Base-by-base conservation (phyloP, 2,797 vertebrate species). In the Triplophysa bombifrons region DNA sequence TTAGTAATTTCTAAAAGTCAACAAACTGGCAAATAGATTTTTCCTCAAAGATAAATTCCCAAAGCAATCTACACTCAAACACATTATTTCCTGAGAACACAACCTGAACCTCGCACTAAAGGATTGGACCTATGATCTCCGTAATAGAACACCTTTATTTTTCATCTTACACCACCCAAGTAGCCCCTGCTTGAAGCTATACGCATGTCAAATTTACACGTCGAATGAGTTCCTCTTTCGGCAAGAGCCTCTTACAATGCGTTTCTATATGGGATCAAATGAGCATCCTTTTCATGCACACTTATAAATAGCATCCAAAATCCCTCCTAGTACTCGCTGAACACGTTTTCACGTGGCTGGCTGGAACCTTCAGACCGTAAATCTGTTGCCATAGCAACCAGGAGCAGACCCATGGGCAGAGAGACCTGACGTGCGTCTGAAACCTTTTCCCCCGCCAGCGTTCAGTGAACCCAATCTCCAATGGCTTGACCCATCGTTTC, bases 311-410 rank as follows among this genome's bases (percentile, higher is more conserved):
- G 71, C 50, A 66, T 66, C 19, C 8, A 58, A 74, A 63, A 66
- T 78, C 44, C 22, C 55, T 70, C 41, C 56, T 71, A 78, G 69
- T 74, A 72, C 55, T 69, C 68, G 53, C 2, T 17, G 58, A 74
- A 60, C 38, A 73, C 38, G 14, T 51, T 48, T 74, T 46, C 74
- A 74, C 44, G 58, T 67, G 50, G 51, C 61, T 14, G n/a, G 41
- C 67, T 78, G 56, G 14, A 61, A 80, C 73, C 71, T 80, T 70
- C 56, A 78, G 82, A 78, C 70, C 73, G 20, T 46, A 44, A 74
- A 55, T 63, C 65, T 76, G 78, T 86, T 84, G 7, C 83, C 74
- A 84, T 83, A 74, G 83, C 22, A 84, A 87, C 73, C 51, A 75
- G 48, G 60, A 65, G 70, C 22, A 30, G 70, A 70, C 46, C 76